A percentile compares a stretch with the other conserved stretches of the same genome.
Conservation (phyloP, 2,888 invertebrate genomes). For the Volucella inanis region DNA sequence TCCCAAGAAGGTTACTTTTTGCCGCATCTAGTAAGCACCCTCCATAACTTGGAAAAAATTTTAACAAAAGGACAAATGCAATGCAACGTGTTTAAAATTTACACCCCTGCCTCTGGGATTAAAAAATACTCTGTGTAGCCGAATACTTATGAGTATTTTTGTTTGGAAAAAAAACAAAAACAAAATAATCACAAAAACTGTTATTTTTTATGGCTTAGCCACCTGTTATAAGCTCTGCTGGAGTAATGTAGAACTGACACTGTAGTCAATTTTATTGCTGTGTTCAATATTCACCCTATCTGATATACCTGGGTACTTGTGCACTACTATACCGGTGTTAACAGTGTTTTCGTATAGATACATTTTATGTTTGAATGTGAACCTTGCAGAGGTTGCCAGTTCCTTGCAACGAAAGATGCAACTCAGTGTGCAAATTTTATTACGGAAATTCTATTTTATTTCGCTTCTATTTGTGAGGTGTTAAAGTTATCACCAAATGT, state of each 20-base stretch:
- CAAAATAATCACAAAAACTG: background rate
- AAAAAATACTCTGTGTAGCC: too few relatives aligned
- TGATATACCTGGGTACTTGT: constrained; percentile 57
- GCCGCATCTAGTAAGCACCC: too few relatives aligned
- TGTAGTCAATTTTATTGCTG: constrained; percentile 34
- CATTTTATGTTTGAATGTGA: constrained; percentile 51
- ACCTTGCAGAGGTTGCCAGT: constrained; percentile 52
- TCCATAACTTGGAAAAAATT: too few relatives aligned
- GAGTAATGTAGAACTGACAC: constrained; percentile 29
- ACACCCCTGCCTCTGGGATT: too few relatives aligned
- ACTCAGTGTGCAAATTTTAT: constrained; percentile 37
- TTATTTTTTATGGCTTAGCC: constrained; percentile 20
- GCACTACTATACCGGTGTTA: constrained; percentile 19
- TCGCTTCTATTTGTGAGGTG: background rate
- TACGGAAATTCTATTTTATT: constrained; percentile 33
- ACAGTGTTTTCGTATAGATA: background rate
- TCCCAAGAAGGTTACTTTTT: too few relatives aligned
- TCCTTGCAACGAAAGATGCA: constrained; percentile 39
- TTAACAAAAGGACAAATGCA: too few relatives aligned
- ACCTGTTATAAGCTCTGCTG: constrained; percentile 45
- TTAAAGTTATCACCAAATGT: background rate
- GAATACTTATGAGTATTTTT: too few relatives aligned
- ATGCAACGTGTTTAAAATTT: too few relatives aligned
- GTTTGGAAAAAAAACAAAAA: background rate
- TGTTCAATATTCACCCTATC: constrained; percentile 21